A percentile compares a stretch with the other conserved stretches of the same genome.
Conservation (phyloP, 2,797 vertebrate species). For the Helicolenus hilgendorfi region DNA sequence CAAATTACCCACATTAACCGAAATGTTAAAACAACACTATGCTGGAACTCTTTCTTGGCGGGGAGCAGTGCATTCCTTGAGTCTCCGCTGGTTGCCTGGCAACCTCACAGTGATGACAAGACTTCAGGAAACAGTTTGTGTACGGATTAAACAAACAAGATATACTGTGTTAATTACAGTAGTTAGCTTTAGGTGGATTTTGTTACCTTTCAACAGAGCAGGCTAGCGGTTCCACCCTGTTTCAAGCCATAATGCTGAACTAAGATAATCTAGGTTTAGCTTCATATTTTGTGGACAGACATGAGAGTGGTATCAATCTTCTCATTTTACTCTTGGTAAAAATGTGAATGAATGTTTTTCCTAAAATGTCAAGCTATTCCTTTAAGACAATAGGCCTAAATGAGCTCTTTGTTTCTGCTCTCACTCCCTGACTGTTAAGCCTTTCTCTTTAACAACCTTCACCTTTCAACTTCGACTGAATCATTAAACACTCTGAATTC, state of each 20-base stretch:
- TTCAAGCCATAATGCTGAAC: not conserved
- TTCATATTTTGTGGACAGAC: not conserved
- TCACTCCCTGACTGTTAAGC: not conserved
- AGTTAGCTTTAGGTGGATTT: not conserved
- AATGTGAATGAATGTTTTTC: not conserved
- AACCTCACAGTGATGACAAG: not conserved
- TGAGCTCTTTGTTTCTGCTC: not conserved
- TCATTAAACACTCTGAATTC: constrained; percentile 23
- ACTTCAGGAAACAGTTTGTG: not conserved
- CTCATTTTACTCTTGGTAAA: not conserved
- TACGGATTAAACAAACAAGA: not conserved
- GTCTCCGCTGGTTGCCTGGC: not conserved
- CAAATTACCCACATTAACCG: not conserved
- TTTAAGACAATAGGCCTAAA: not conserved
- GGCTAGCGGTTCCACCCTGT: not conserved
- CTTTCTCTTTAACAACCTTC: not conserved
- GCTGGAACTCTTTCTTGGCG: not conserved
- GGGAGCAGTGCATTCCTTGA: not conserved
- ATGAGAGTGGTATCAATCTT: not conserved
- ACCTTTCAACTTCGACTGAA: not conserved
- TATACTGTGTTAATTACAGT: not conserved
- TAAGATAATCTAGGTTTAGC: not conserved
- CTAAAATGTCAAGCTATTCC: not conserved
- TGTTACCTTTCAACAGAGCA: not conserved
- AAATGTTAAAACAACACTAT: not conserved